These are phyloP conservation scores for Megathymus violae DNA, from an alignment of 1,140 invertebrate genomes.

Conservation along the genomic window DNA sequence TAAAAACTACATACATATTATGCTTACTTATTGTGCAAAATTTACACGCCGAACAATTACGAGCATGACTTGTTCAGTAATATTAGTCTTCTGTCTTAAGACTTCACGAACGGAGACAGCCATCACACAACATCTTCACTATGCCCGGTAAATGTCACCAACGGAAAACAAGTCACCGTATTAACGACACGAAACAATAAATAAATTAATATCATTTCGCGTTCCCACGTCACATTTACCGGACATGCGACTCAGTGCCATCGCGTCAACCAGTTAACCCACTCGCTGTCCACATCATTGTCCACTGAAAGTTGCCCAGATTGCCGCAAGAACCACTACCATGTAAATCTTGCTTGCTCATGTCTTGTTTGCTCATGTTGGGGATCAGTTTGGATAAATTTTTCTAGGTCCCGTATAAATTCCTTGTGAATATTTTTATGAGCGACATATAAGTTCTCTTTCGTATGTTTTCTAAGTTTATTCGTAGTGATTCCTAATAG, in stretches of 20 bases:
- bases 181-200: slow-evolving; percentile 46
- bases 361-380: too few species aligned
- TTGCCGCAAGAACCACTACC: slow-evolving; percentile 48
- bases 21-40: too few species aligned
- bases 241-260: slow-evolving; percentile 66
- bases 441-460: too few species aligned
- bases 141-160: neutral
- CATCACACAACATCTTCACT: slow-evolving; percentile 11
- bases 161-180: slow-evolving; percentile 19
- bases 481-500: too few species aligned
- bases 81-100: neutral
- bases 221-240: slow-evolving; percentile 65
- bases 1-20: too few species aligned
- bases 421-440: too few species aligned
- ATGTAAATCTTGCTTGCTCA: slow-evolving; percentile 32
- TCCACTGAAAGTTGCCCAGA: slow-evolving; percentile 62
- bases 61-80: too few species aligned
- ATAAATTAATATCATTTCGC: slow-evolving; percentile 54
- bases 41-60: too few species aligned
- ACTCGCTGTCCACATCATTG: slow-evolving; percentile 68
- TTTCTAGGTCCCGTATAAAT: slow-evolving; percentile 10
- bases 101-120: neutral
- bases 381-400: too few species aligned
- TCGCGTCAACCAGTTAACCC: slow-evolving; percentile 57
- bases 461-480: too few species aligned